Evolutionary conservation across 2,113 vertebrate genomes (phyloP), one percentile per base, ranked within the genome.

Genomic region (Acinonyx jubatus): DNA sequence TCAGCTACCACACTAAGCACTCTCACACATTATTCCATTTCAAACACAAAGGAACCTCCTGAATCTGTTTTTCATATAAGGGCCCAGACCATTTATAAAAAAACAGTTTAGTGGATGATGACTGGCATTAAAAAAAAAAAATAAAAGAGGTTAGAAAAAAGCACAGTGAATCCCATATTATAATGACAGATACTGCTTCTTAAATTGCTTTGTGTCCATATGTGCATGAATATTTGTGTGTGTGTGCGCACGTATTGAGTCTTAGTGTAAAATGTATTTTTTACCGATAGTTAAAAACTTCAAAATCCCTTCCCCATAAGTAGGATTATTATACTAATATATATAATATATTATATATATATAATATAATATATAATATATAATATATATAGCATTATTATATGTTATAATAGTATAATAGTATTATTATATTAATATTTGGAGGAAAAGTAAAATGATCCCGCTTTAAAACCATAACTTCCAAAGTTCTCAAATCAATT

Each of bases 11-110:
- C 13, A 38, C 15, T 86, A 92, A 92, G 50, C 33, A 38, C n/a
- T 89, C 83, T 79, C n/a, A 73, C 4, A 57, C 5, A 33, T 85
- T 78, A 83, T 45, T 97, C 93, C 71, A 33, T 69, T 95, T 74
- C 91, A 92, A 87, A 93, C n/a, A 93, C 18, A 89, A 85, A 98
- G 84, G 69, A 95, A 89, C 21, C 9, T 80, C 80, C 23, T 73
- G 89, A 79, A 81, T 82, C 76, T 92, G 16, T 81, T 96, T 97
- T 94, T 92, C 82, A 96, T 57, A 61, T 45, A 36, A 93, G 3
- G 18, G 29, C n/a, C 31, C 55, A 83, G 55, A 89, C 33, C 31
- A 63, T 86, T 91, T 94, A 38, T 93, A 89, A 79, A 91, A 50
- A 14, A 97, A 90, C 48, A 82, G 61, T 81, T 73, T 55, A 79